Percentiles rank a stretch among this genome's conserved stretches.
Conservation (phyloP, 2,113 vertebrate genomes). For the Notiomystis cincta region DNA sequence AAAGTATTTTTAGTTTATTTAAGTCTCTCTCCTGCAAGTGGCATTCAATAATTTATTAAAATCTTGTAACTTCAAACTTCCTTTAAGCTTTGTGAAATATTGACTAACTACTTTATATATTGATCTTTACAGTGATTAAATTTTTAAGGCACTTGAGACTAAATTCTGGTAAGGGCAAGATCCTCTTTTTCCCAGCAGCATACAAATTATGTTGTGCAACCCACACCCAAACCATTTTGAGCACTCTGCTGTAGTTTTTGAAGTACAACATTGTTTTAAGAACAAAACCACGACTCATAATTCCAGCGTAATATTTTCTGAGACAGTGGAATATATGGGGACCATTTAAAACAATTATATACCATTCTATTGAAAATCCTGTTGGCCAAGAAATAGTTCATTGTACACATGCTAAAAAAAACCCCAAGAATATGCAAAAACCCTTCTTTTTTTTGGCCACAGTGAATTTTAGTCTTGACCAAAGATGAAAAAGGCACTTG, state of each 20-base stretch:
- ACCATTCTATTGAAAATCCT: background rate
- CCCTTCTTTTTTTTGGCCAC: background rate
- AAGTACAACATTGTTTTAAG: background rate
- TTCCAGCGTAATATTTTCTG: background rate
- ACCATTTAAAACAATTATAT: background rate
- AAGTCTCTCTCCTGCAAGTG: slow-evolving; percentile 54
- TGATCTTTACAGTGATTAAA: slow-evolving; percentile 57
- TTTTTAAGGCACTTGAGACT: slow-evolving; percentile 44
- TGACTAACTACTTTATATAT: slow-evolving; percentile 54
- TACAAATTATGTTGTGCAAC: background rate
- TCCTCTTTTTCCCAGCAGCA: background rate
- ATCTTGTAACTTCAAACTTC: slow-evolving; percentile 60
- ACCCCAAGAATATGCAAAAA: background rate
- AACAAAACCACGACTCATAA: background rate
- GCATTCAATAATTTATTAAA: slow-evolving; percentile 73
- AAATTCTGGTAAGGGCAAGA: slow-evolving; percentile 15
- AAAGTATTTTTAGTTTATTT: slow-evolving; percentile 52
- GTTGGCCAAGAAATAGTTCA: background rate
- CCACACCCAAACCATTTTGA: background rate
- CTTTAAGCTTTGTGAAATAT: slow-evolving; percentile 53
- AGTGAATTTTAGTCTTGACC: background rate
- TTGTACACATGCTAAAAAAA: background rate
- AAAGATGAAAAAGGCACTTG: background rate
- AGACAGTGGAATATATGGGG: background rate
- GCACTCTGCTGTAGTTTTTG: background rate